Conservation (phyloP, 2,797 vertebrate species). For the Phylloscopus collybita region DNA sequence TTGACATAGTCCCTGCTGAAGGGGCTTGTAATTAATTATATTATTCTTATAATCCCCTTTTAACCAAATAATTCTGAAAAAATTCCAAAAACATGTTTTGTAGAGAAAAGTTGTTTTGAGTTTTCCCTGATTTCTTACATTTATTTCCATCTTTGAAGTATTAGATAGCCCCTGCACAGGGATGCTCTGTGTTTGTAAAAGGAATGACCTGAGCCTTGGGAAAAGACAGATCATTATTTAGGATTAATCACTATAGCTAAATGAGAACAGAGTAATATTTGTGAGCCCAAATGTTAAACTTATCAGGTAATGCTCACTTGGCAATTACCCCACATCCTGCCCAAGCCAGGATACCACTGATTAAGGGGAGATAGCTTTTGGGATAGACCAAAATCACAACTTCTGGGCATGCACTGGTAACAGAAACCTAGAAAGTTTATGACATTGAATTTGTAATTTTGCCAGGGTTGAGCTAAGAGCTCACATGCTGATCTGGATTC, state of each 20-base stretch:
- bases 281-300: neutral
- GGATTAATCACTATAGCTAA: neutral
- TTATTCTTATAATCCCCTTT: neutral
- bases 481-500: neutral
- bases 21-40: neutral
- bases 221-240: neutral
- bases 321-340: neutral
- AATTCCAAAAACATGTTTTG: neutral
- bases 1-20: neutral
- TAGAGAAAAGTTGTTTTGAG: neutral
- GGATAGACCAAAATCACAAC: neutral
- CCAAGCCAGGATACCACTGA: neutral
- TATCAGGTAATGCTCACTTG: accelerated
- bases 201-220: neutral
- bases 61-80: neutral
- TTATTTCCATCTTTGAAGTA: neutral
- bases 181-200: neutral
- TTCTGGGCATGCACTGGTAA: neutral
- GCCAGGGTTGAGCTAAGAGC: conserved; percentile 17
- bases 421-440: neutral
- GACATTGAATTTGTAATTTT: neutral
- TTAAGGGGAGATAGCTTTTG: neutral
- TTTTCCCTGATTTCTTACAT: neutral
- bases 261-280: neutral
- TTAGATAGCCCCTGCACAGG: neutral